Evolutionary conservation across 2,888 invertebrate genomes (phyloP).

Genomic region (Archaeoteleia sp.): DNA sequence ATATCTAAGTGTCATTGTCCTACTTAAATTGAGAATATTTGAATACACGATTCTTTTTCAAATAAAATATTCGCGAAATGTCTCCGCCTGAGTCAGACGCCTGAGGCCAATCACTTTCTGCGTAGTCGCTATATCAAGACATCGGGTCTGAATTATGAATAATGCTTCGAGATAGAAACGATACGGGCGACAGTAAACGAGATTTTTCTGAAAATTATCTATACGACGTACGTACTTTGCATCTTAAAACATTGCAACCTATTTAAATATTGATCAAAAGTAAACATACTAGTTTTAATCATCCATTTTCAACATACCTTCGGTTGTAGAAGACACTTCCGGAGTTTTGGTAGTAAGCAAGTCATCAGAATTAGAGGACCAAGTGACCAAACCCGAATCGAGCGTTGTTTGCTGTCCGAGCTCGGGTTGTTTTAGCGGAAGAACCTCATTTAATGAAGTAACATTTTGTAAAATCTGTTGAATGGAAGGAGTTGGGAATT

Average conservation of each 20-base stretch:
- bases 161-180: constrained; percentile 3
- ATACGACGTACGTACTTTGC: not conserved
- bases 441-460: too few relatives aligned
- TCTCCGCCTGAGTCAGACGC: constrained; percentile 5
- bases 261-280: not conserved
- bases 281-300: not conserved
- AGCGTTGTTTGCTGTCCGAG: too few relatives aligned
- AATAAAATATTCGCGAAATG: constrained; percentile 10
- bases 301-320: constrained; percentile 40
- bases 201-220: not conserved
- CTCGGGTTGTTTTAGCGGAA: too few relatives aligned
- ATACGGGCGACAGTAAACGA: not conserved
- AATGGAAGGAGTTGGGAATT: too few relatives aligned
- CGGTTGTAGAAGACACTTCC: constrained; percentile 56
- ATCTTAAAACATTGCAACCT: not conserved
- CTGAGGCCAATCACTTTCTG: constrained; percentile 13
- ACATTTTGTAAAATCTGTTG: constrained; percentile 46
- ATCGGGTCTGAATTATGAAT: constrained; percentile 13
- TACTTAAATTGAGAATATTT: constrained; percentile 5
- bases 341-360: constrained; percentile 62
- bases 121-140: constrained; percentile 6
- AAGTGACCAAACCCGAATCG: constrained; percentile 76
- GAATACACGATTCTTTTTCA: not conserved
- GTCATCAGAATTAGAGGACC: constrained; percentile 75
- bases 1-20: not conserved